Evolutionary conservation across 2,888 invertebrate species (phyloP), one percentile per base, ranked within the genome.

Genomic region (Agriopis leucophaearia): DNA sequence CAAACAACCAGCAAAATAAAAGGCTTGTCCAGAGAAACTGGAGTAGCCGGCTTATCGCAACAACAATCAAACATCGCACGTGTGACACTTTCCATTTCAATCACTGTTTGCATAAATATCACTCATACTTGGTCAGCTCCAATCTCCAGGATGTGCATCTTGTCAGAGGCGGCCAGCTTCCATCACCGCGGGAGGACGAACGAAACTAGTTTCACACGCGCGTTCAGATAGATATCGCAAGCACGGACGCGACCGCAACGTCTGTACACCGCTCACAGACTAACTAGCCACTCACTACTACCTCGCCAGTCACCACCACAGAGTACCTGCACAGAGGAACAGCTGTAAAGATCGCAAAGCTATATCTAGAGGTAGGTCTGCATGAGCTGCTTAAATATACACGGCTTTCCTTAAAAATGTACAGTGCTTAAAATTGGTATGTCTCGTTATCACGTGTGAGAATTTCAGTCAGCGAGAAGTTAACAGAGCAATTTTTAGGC

Each of bases 131-230:
- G 94, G 72, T 94, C 94, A 68, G 91, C 91, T 81, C 94, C 94
- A 70, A 94, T 89, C 78, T 94, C 94, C 83, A 94, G 85, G 81
- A 94, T 91, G 77, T 94, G 94, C 94, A 94, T 94, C 74, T 85
- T 89, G 75, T 79, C 82, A 86, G 79, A 73, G 73, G 72, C 69
- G 76, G 71, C 75, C 79, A 85, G 82, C 72, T 85, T 78, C 84
- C 89, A 88, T 88, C 83, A 83, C 88, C 81, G 69, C 74, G 70
- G 59, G 36, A 45, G 12, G 15, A 47, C 38, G 42, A n/a, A 54
- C 78, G 69, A 70, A 70, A 75, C 66, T 73, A 63, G 62, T 50
- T 64, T 72, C 64, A 76, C 76, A 48, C 70, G 75, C 78, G 76
- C 74, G 70, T 63, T 62, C 63, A 54, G n/a, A 15, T 71, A 54